phyloP scores from a whole-genome alignment of 2,888 invertebrate species.

The Cistogaster globosa region DNA sequence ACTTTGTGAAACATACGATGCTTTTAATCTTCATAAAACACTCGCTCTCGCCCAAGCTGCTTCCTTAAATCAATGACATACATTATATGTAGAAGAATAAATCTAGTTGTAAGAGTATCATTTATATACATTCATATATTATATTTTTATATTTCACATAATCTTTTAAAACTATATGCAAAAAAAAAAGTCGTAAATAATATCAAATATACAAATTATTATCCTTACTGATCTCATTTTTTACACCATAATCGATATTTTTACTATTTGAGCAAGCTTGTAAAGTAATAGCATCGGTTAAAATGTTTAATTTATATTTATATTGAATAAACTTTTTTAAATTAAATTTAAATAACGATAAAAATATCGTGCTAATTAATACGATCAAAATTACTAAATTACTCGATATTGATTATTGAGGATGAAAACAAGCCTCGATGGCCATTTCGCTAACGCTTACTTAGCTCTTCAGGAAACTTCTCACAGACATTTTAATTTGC shows the following conservation, averaged over 20 bases:
- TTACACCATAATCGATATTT: constrained; percentile 25
- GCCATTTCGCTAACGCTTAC: too few species aligned
- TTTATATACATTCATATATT: background rate
- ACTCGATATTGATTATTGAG: too few species aligned
- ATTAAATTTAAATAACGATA: too few species aligned
- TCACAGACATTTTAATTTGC: too few species aligned
- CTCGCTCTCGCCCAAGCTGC: constrained; percentile 81
- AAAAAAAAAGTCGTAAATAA: constrained; percentile 23
- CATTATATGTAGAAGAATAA: constrained; percentile 57
- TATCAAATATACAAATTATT: constrained; percentile 49
- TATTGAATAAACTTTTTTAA: too few species aligned
- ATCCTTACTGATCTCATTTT: constrained; percentile 53
- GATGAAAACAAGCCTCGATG: too few species aligned
- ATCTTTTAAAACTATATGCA: constrained; percentile 10
- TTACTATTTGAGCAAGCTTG: background rate
- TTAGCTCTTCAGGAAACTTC: too few species aligned
- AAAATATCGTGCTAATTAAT: too few species aligned
- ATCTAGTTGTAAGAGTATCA: constrained; percentile 19
- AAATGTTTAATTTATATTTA: too few species aligned
- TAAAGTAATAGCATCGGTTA: too few species aligned
- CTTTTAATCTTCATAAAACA: constrained; percentile 89
- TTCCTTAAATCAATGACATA: constrained; percentile 74
- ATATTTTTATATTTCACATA: too few species aligned
- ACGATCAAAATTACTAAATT: too few species aligned
- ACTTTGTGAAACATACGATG: constrained; percentile 94